phyloP scores from a whole-genome alignment of 2,888 invertebrate genomes.

The Dione juno region DNA sequence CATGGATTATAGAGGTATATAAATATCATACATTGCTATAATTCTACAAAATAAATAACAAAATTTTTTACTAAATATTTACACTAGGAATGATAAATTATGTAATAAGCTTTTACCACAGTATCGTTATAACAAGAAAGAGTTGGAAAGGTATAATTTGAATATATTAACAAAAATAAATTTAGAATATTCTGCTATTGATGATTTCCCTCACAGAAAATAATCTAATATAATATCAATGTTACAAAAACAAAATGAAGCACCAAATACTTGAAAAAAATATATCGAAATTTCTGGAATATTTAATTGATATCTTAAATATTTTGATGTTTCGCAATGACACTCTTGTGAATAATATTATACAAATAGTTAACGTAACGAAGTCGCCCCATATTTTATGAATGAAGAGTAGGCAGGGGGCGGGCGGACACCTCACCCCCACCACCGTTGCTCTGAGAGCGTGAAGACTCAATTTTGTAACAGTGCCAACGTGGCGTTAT shows the following conservation, averaged over 20 bases:
- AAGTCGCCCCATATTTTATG: conserved; percentile 53
- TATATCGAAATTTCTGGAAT: not conserved
- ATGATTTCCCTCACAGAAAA: too few relatives aligned
- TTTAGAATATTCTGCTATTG: too few relatives aligned
- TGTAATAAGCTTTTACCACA: too few relatives aligned
- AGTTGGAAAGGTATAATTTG: too few relatives aligned
- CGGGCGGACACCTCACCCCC: conserved; percentile 27
- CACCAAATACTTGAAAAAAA: too few relatives aligned
- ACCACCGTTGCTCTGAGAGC: conserved; percentile 2
- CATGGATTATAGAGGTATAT: not conserved
- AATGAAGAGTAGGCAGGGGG: conserved; percentile 52
- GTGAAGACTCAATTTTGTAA: conserved; percentile 30
- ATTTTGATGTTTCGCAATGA: conserved; percentile 42
- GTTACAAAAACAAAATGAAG: too few relatives aligned
- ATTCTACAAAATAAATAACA: too few relatives aligned
- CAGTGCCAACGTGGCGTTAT: conserved; percentile 24
- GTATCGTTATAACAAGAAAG: too few relatives aligned
- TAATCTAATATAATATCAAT: too few relatives aligned
- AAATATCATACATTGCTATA: not conserved
- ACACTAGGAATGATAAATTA: too few relatives aligned
- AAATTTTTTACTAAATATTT: too few relatives aligned
- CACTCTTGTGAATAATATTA: conserved; percentile 58
- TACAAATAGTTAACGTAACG: conserved; percentile 58
- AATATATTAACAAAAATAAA: too few relatives aligned
- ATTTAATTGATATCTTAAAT: conserved; percentile 14